phyloP scores from a whole-genome alignment of 2,113 vertebrate genomes.

The Tetrax tetrax region DNA sequence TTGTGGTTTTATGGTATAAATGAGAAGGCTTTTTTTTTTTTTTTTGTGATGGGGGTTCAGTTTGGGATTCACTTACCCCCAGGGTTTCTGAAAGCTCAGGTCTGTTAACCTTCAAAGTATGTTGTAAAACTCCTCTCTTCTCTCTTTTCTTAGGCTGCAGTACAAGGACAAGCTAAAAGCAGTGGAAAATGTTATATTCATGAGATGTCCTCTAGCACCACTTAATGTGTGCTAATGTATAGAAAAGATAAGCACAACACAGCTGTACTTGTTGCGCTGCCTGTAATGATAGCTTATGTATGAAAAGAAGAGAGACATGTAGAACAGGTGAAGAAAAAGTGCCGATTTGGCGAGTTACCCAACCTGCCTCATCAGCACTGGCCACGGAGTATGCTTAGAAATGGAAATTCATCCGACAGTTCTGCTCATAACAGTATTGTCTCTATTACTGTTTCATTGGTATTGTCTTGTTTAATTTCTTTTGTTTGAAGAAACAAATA shows the following conservation, averaged over 20 bases:
- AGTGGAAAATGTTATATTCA: not conserved
- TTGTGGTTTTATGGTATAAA: not conserved
- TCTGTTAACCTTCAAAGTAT: conserved; percentile 7
- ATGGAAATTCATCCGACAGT: not conserved
- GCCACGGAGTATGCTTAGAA: not conserved
- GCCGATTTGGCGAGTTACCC: rapidly evolving
- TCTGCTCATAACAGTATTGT: not conserved
- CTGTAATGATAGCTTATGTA: not conserved
- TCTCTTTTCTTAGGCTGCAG: not conserved
- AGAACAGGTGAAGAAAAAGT: not conserved
- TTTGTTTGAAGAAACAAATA: not conserved
- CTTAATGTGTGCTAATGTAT: not conserved
- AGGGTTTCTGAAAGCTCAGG: not conserved
- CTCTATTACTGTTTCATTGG: not conserved
- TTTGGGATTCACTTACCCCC: not conserved
- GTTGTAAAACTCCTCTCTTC: not conserved
- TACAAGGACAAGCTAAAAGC: conserved; percentile 11
- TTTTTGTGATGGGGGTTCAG: not conserved
- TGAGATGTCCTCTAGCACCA: not conserved
- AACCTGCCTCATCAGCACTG: not conserved
- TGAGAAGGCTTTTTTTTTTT: not conserved
- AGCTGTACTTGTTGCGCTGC: not conserved
- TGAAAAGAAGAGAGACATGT: not conserved
- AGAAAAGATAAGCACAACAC: not conserved
- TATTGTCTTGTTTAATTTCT: not conserved